phyloP scores from a whole-genome alignment of 2,113 vertebrate genomes.

The Plecotus auritus region DNA sequence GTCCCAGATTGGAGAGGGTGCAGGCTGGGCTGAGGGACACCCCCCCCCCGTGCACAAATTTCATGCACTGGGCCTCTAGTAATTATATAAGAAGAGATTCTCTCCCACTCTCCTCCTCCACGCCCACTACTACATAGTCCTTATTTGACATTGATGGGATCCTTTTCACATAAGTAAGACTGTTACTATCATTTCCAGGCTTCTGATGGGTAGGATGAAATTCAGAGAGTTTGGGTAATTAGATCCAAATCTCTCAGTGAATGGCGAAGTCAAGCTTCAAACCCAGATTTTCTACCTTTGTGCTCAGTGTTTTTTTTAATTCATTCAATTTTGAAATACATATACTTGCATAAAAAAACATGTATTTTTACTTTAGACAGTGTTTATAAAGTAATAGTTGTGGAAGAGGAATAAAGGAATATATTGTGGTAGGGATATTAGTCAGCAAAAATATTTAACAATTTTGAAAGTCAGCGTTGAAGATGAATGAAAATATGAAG shows the following conservation, averaged over 20 bases:
- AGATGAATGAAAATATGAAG: background rate
- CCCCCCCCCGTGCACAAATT: no score
- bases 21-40: no score
- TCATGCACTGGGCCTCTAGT: no score
- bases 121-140: background rate
- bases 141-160: background rate
- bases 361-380: background rate
- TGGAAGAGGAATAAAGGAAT: background rate
- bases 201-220: background rate
- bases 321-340: background rate
- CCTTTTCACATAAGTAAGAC: background rate
- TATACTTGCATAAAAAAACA: background rate
- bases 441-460: background rate
- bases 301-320: background rate
- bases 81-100: background rate
- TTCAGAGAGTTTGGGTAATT: background rate
- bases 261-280: background rate
- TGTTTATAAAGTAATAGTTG: background rate
- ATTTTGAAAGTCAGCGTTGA: background rate
- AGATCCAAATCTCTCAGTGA: background rate
- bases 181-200: background rate
- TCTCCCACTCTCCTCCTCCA: background rate
- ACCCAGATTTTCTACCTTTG: background rate
- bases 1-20: no score
- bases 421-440: background rate